These are phyloP conservation scores for Papilio gigon DNA, from an alignment of 2,888 invertebrate genomes.

Conservation along the genomic window DNA sequence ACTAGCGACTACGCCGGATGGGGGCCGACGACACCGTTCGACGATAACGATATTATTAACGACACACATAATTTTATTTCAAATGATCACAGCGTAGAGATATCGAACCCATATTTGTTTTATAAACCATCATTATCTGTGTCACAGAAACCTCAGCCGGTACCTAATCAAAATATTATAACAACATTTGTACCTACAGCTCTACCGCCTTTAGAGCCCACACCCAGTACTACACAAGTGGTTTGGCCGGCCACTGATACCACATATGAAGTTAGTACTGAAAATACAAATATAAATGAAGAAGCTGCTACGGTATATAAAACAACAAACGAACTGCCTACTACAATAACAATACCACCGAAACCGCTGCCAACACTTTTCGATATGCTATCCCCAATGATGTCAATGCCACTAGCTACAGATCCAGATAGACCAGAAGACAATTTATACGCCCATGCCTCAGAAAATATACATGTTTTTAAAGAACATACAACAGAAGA, in stretches of 20 bases:
- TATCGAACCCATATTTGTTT: slow-evolving; percentile 64
- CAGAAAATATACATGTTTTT: slow-evolving; percentile 71
- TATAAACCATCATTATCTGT: slow-evolving; percentile 72
- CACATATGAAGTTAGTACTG: slow-evolving; percentile 56
- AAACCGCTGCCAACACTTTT: slow-evolving; percentile 59
- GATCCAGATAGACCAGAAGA: slow-evolving; percentile 73
- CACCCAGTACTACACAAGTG: slow-evolving; percentile 47
- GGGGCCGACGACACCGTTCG: slow-evolving; percentile 75
- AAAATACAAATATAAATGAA: slow-evolving; percentile 54
- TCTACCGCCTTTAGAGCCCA: slow-evolving; percentile 56
- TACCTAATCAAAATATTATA: slow-evolving; percentile 52
- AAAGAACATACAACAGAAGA: slow-evolving; percentile 62
- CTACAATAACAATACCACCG: slow-evolving; percentile 52
- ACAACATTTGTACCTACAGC: slow-evolving; percentile 68
- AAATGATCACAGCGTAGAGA: slow-evolving; percentile 57
- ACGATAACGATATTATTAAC: slow-evolving; percentile 60
- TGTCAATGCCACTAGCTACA: slow-evolving; percentile 74
- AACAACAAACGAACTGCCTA: slow-evolving; percentile 49
- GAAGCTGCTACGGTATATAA: slow-evolving; percentile 60
- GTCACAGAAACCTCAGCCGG: slow-evolving; percentile 63
- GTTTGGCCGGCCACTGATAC: slow-evolving; percentile 57
- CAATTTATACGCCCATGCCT: slow-evolving; percentile 73
- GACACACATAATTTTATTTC: slow-evolving; percentile 72
- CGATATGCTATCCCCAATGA: slow-evolving; percentile 75
- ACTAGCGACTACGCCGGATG: slow-evolving; percentile 78